phyloP scores from a whole-genome alignment of 2,113 vertebrate species.

The Epinephelus fuscoguttatus region DNA sequence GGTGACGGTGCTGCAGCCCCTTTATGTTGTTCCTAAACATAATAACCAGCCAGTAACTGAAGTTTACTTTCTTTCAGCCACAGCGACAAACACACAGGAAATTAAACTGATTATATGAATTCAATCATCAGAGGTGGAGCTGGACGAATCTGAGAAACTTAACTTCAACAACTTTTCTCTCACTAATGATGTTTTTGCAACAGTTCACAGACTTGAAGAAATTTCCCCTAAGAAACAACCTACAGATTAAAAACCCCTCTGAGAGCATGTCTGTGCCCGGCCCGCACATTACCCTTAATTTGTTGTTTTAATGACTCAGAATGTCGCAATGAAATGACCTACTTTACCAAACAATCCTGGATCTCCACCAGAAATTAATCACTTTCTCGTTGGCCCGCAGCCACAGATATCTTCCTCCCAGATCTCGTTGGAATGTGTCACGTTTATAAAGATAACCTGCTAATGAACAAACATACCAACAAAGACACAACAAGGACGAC shows the following conservation, averaged over 20 bases:
- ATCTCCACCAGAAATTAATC: constrained; percentile 28
- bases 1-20: not conserved
- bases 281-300: not conserved
- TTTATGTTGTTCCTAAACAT: not conserved
- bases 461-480: constrained; percentile 7
- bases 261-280: not conserved
- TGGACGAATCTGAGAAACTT: not conserved
- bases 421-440: not conserved
- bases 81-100: not conserved
- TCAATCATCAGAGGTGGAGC: constrained; percentile 4
- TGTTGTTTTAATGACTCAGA: constrained; percentile 26
- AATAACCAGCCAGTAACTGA: not conserved
- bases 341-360: constrained; percentile 29
- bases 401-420: not conserved
- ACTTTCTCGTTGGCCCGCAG: constrained; percentile 12
- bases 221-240: constrained; percentile 9
- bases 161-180: not conserved
- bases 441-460: constrained; percentile 3
- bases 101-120: not conserved
- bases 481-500: not conserved
- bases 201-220: not conserved
- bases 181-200: constrained; percentile 24
- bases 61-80: not conserved
- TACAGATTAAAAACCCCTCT: not conserved
- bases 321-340: not conserved